Evolutionary conservation across 2,113 vertebrate genomes (phyloP).

Genomic region (Bagarius yarrelli): DNA sequence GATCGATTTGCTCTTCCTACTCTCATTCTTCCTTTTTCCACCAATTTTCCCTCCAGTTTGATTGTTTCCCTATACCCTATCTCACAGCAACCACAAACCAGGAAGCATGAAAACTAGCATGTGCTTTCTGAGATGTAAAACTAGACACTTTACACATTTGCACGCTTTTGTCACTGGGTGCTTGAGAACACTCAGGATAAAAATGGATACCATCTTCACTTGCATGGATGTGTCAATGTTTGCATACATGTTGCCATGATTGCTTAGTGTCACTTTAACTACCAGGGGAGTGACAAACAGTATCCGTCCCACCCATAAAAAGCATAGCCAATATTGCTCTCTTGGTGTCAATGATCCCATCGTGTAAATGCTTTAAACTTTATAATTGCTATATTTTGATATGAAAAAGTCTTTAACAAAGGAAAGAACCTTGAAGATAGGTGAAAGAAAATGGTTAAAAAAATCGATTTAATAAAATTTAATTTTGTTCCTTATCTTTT

Average conservation of each 20-base stretch:
- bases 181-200: not conserved
- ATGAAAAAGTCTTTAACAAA: no score
- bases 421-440: no score
- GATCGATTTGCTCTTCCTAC: conserved; percentile 48
- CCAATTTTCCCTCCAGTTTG: not conserved
- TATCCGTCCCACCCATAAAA: not conserved
- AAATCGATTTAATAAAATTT: no score
- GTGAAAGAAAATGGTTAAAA: no score
- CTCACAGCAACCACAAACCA: not conserved
- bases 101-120: not conserved
- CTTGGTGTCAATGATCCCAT: not conserved
- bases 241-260: not conserved
- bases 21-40: not conserved
- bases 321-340: not conserved
- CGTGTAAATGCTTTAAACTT: not conserved
- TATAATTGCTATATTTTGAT: no score
- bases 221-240: no score
- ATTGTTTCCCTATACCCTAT: not conserved
- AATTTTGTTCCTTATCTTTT: no score
- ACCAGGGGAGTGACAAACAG: not conserved
- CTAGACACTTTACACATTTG: not conserved
- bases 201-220: not conserved
- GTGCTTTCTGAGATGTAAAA: not conserved
- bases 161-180: not conserved
- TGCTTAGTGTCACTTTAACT: not conserved